Base-by-base conservation (phyloP, 2,113 vertebrate genomes). In the Rhadina sibilatrix region DNA sequence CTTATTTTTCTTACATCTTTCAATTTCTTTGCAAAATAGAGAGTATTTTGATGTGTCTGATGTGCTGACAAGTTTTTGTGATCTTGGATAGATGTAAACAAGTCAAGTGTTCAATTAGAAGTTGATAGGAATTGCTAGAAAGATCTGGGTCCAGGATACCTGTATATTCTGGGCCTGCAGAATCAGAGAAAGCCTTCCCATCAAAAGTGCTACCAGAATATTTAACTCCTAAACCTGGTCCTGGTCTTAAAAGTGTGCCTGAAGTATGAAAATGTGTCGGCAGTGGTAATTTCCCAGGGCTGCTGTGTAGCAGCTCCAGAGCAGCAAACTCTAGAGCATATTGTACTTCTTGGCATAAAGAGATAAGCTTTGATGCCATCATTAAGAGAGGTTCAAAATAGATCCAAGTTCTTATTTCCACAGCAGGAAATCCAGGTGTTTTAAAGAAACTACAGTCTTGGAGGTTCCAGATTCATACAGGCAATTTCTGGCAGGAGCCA, bases 371-470 rank as follows among this genome's bases (percentile, higher is more conserved):
- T 3, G 11, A 91, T 83, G 25, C 12, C 24, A 44, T 28, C 22
- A 44, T 42, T 49, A 56, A 40, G 0, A 60, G 42, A 54, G 4
- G 8, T 86, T 80, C 18, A 56, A 88, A 72, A 38, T 18, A 80
- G 37, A 88, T 60, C 49, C 12, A 66, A 30, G n/a, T 64, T 79
- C 57, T 83, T 75, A 75, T 33, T 88, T 86, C 46, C 54, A 25
- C 38, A 83, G 44, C 49, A 83, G 46, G 76, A 92, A 88, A 76
- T 35, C 11, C 63, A 86, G 49, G 40, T 92, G n/a, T 47, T 75
- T 56, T 46, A 40, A 74, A 56, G 35, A 91, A 88, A 52, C 14
- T 19, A 17, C 1, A 12, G 1, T 85, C 52, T 35, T 71, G 37
- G 57, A 90, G 18, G 25, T 83, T 68, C 37, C 31, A 40, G 15